Conservation (phyloP, 2,113 vertebrate genomes). For the Anarhynchus alexandrinus region DNA sequence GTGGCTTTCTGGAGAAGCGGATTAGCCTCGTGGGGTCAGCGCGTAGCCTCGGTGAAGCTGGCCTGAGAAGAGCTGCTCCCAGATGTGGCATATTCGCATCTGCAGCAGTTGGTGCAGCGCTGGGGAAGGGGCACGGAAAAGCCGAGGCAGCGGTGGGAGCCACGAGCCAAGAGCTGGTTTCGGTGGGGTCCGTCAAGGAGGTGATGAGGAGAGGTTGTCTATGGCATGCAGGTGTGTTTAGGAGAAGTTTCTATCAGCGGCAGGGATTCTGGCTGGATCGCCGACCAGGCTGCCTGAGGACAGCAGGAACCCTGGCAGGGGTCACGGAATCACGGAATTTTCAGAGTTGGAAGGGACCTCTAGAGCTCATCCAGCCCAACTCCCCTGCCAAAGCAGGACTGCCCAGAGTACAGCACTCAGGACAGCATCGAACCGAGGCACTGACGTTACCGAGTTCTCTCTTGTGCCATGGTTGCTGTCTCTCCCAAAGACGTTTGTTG, state of each 20-base stretch:
- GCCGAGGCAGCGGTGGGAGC: neutral
- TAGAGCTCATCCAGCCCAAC: too few species aligned
- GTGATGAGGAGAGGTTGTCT: too few species aligned
- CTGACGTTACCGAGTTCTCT: rapidly evolving
- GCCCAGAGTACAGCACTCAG: too few species aligned
- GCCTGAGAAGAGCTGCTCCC: neutral
- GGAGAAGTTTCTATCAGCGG: neutral
- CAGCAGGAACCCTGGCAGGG: rapidly evolving
- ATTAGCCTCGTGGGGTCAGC: too few species aligned
- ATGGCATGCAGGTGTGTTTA: rapidly evolving
- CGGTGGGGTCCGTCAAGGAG: too few species aligned
- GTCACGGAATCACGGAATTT: too few species aligned
- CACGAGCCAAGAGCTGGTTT: neutral
- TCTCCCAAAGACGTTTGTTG: neutral
- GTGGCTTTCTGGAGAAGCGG: neutral
- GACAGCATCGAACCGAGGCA: neutral
- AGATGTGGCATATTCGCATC: rapidly evolving
- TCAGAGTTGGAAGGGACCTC: too few species aligned
- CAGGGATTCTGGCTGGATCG: neutral
- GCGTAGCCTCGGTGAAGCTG: neutral
- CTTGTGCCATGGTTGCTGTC: rapidly evolving
- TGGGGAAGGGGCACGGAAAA: neutral
- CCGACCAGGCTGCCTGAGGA: neutral
- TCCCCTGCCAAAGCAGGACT: too few species aligned
- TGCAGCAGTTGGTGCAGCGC: rapidly evolving